These are phyloP conservation scores for Darevskia mixta DNA, from an alignment of 2,797 vertebrate species.

Conservation along the genomic window DNA sequence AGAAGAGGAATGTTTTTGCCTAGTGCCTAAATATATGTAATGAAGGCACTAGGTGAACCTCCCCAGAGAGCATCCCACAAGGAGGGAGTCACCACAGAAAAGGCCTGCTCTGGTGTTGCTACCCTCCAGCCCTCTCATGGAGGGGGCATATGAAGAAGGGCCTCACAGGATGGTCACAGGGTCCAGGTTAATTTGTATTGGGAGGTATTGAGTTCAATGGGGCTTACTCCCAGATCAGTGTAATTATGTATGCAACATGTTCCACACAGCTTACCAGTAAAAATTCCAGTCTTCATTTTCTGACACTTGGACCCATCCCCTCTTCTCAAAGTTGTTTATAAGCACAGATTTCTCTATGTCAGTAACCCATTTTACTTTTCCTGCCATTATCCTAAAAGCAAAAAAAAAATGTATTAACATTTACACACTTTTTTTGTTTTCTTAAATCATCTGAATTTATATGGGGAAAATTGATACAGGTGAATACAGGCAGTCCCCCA, in stretches of 20 bases:
- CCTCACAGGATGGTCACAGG: too few species aligned
- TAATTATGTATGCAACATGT: background rate
- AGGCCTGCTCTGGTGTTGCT: too few species aligned
- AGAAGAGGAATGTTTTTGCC: too few species aligned
- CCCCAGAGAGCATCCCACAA: too few species aligned
- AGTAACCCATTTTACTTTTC: constrained; percentile 98
- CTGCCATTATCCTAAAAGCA: constrained; percentile 85
- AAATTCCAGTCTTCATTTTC: constrained; percentile 99
- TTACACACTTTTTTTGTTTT: background rate
- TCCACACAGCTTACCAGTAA: constrained; percentile 86
- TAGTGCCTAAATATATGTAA: too few species aligned
- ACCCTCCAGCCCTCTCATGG: too few species aligned
- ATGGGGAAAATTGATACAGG: background rate
- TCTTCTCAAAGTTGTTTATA: constrained; percentile 98
- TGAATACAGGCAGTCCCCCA: background rate
- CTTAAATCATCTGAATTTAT: background rate
- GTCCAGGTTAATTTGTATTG: too few species aligned
- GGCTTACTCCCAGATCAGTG: too few species aligned
- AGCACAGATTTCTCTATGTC: constrained; percentile 98
- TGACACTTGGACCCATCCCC: constrained; percentile 93
- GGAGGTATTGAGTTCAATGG: too few species aligned
- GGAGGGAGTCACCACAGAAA: too few species aligned
- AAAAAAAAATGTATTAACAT: background rate
- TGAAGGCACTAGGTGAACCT: too few species aligned
- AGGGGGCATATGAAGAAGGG: too few species aligned